These are phyloP conservation scores for Oreohelix idahoensis DNA, from an alignment of 1,140 invertebrate genomes.

Conservation along the genomic window DNA sequence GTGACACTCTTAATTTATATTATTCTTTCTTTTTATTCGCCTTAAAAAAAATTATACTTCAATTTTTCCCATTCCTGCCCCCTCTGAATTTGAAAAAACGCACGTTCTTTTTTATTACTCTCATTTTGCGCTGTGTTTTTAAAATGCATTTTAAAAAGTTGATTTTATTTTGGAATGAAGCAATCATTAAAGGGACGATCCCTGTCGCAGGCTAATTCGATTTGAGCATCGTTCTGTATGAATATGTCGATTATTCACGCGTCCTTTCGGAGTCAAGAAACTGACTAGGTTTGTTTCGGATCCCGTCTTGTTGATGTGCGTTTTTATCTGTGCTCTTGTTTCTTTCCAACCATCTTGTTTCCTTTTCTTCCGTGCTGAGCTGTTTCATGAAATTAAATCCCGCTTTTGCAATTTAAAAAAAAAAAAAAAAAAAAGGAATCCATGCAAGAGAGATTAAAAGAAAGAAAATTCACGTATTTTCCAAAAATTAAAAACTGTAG, in stretches of 20 bases:
- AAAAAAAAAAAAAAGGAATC: neutral
- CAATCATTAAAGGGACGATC: conserved; percentile 32
- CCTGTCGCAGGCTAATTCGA: conserved; percentile 6
- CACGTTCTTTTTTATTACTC: too few relatives aligned
- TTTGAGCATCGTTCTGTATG: conserved; percentile 19
- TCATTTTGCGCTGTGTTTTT: too few relatives aligned
- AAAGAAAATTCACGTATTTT: neutral
- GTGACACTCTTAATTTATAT: too few relatives aligned
- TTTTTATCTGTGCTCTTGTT: neutral
- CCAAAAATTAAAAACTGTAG: neutral
- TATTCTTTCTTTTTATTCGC: too few relatives aligned
- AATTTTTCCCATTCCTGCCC: too few relatives aligned
- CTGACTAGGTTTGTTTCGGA: conserved; percentile 17
- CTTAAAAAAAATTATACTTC: too few relatives aligned
- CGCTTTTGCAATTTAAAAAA: conserved; percentile 5
- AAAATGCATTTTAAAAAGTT: too few relatives aligned
- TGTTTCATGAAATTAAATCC: conserved; percentile 3
- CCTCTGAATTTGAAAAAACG: too few relatives aligned
- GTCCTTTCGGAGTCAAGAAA: conserved; percentile 8
- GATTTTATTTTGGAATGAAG: neutral
- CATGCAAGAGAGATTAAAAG: neutral
- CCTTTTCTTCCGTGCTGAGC: neutral
- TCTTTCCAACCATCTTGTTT: conserved; percentile 11
- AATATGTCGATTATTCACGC: conserved; percentile 39
- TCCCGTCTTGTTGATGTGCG: neutral